phyloP scores from a whole-genome alignment of 2,113 vertebrate genomes.

The Podarcis raffonei region DNA sequence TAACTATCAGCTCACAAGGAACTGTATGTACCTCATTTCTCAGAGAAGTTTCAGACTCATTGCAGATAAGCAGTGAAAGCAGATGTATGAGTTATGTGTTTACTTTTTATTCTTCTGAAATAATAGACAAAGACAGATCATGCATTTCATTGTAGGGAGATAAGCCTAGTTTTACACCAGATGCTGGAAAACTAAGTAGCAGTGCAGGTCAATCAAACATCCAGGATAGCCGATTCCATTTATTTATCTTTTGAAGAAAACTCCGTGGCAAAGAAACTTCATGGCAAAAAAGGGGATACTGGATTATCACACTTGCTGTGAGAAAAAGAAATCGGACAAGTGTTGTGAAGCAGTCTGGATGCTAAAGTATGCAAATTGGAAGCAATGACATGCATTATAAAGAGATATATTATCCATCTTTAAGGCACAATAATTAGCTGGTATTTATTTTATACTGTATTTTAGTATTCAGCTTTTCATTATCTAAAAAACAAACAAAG shows the following conservation, averaged over 20 bases:
- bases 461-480: slow-evolving; percentile 30
- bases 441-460: not conserved
- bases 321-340: not conserved
- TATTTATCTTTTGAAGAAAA: not conserved
- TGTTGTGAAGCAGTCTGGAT: not conserved
- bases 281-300: not conserved
- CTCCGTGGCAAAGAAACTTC: not conserved
- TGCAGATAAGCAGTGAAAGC: not conserved
- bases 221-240: not conserved
- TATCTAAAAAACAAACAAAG: not conserved
- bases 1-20: not conserved
- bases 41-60: not conserved
- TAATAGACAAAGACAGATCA: not conserved
- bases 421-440: slow-evolving; percentile 14
- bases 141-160: not conserved
- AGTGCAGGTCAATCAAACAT: not conserved
- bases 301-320: not conserved
- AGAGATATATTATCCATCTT: not conserved
- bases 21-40: not conserved
- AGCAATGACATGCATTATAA: not conserved
- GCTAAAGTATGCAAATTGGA: not conserved
- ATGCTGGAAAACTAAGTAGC: not conserved
- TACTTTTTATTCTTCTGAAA: not conserved
- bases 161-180: not conserved
- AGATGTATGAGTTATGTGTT: not conserved